Evolutionary conservation across 1,140 invertebrate genomes (phyloP).

Genomic region (Holotrichia oblita): DNA sequence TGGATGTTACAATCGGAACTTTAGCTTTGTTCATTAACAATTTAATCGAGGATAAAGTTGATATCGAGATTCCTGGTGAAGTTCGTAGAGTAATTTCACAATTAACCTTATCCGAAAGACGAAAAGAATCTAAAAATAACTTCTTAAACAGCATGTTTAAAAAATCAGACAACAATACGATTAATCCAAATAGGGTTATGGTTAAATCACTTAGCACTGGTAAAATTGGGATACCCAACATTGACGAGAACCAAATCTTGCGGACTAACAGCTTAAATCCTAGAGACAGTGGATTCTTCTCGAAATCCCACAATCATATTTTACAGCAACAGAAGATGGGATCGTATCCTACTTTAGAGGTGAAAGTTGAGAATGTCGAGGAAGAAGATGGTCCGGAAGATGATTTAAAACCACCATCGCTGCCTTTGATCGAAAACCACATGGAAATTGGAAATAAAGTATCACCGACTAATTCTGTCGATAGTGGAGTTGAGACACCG

Average conservation of each 20-base stretch:
- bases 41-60: conserved; percentile 66
- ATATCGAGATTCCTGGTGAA: conserved; percentile 73
- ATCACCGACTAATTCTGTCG: conserved; percentile 49
- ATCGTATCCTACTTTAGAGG: conserved; percentile 58
- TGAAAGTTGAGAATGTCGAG: conserved; percentile 55
- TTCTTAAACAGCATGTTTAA: conserved; percentile 49
- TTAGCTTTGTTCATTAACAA: conserved; percentile 71
- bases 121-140: conserved; percentile 49
- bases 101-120: conserved; percentile 50
- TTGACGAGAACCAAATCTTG: conserved; percentile 46
- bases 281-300: conserved; percentile 65
- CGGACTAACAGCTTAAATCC: conserved; percentile 56
- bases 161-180: conserved; percentile 41
- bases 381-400: conserved; percentile 40
- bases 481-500: conserved; percentile 60
- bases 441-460: conserved; percentile 45
- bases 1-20: conserved; percentile 71
- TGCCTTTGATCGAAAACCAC: conserved; percentile 31
- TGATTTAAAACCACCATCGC: conserved; percentile 4
- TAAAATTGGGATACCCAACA: conserved; percentile 50
- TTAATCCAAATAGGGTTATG: conserved; percentile 47
- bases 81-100: conserved; percentile 72
- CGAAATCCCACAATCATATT: conserved; percentile 72
- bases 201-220: conserved; percentile 57
- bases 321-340: conserved; percentile 65